Base-by-base conservation (phyloP, 2,113 vertebrate species). In the Ammospiza caudacuta region DNA sequence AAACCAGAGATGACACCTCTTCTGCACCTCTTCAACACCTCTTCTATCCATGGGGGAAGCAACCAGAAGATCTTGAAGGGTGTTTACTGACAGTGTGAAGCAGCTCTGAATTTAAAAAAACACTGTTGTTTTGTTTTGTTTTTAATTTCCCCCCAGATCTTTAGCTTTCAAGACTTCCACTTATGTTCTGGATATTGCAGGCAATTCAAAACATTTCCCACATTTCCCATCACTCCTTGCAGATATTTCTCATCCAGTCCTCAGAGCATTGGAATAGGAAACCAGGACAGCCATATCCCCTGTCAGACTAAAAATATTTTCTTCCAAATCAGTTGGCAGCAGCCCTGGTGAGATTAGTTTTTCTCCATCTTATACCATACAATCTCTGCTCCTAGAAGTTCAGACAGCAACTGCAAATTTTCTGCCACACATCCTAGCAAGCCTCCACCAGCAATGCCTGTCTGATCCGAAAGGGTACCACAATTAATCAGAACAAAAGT, bases 401-500 rank as follows among this genome's bases (percentile, higher is more conserved):
- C 63, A 87, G 55, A 41, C 9, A 52, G 51, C 20, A 87, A n/a
- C 44, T 59, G 43, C 75, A 77, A 46, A 81, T 89, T 64, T 89
- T 78, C n/a, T 77, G 64, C 70, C 63, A 69, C 1, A 3, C 7
- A 66, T 66, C 54, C 67, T 46, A 79, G 83, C 35, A 73, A 83
- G 51, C 33, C 35, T 77, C 44, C 13, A 57, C 35, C 68, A 70
- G 61, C 61, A 81, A 44, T 6, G 24, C 79, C 52, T 77, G 52
- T 47, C 63, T 67, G 52, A 76, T 87, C 28, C 9, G 1, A 93
- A 95, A 90, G 84, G 62, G 62, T 90, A 90, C n/a, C 54, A 37
- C 64, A 83, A 75, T 86, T 92, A 86, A 92, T 96, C 79, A 96
- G 46, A 78, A 80, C 33, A 55, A 54, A 90, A 92, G 58, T 61